Conservation (phyloP, 1,140 invertebrate genomes). For the Drosophila grimshawi region DNA sequence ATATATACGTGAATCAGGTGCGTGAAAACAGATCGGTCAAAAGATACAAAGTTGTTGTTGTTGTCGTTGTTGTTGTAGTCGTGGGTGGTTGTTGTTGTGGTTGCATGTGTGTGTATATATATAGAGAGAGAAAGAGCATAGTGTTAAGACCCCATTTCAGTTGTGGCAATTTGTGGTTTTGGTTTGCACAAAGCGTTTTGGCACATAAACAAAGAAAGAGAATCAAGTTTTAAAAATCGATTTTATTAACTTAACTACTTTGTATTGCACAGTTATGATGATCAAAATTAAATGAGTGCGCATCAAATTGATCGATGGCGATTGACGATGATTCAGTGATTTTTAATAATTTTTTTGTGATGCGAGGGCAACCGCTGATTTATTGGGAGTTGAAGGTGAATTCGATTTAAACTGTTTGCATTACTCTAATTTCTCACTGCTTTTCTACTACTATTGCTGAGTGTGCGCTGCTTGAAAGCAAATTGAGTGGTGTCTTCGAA, state of each 20-base stretch:
- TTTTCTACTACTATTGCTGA: neutral
- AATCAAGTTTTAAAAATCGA: slow-evolving; percentile 55
- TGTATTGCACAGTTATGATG: slow-evolving; percentile 7
- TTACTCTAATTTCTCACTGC: neutral
- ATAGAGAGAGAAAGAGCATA: slow-evolving; percentile 37
- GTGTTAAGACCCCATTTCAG: slow-evolving; percentile 62
- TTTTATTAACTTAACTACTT: slow-evolving; percentile 31
- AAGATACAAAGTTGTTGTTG: neutral
- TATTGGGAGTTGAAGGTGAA: neutral
- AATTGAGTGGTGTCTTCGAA: too few relatives aligned
- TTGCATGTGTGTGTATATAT: slow-evolving; percentile 45
- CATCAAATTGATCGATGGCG: too few relatives aligned
- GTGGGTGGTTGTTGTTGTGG: slow-evolving; percentile 30
- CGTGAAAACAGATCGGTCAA: too few relatives aligned
- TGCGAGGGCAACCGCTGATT: neutral
- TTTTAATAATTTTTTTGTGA: neutral
- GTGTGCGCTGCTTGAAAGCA: neutral
- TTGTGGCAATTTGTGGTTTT: slow-evolving; percentile 45
- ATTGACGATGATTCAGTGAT: neutral
- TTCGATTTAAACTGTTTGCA: neutral
- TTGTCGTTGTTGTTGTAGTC: slow-evolving; percentile 32
- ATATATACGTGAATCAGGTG: neutral
- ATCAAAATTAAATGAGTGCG: slow-evolving; percentile 18
- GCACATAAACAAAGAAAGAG: slow-evolving; percentile 72
- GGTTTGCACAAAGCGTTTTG: slow-evolving; percentile 58